These are phyloP conservation scores for Tipula vernalis DNA, from an alignment of 2,888 invertebrate genomes.

Conservation along the genomic window DNA sequence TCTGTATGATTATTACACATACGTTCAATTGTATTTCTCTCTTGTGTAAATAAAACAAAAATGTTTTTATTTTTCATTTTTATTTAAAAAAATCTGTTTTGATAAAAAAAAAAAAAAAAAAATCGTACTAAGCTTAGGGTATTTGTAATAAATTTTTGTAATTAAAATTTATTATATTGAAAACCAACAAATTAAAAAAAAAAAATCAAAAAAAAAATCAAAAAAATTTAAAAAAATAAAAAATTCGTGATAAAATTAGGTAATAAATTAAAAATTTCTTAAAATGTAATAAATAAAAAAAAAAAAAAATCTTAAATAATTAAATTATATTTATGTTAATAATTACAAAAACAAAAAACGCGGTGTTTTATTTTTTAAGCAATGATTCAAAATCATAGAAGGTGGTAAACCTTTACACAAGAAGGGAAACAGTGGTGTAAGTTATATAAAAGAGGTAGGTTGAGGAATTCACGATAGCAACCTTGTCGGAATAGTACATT, in stretches of 20 bases:
- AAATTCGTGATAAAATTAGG: conserved; percentile 4
- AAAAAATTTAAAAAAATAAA: neutral
- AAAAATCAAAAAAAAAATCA: neutral
- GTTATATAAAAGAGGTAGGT: too few relatives aligned
- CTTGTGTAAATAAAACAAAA: neutral
- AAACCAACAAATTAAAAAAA: neutral
- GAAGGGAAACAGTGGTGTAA: too few relatives aligned
- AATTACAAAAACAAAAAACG: neutral
- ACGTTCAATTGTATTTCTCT: neutral
- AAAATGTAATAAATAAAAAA: neutral
- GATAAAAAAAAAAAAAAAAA: neutral
- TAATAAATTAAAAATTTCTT: conserved; percentile 4
- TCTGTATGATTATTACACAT: conserved; percentile 52
- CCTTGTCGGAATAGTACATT: too few relatives aligned
- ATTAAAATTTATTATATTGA: neutral
- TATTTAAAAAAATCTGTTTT: neutral
- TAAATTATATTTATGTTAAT: conserved; percentile 4
- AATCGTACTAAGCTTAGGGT: neutral
- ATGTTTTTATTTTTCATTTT: neutral
- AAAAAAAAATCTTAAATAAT: neutral
- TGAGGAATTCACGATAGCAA: too few relatives aligned
- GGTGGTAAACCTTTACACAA: too few relatives aligned
- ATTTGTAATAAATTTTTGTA: neutral
- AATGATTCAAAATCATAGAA: too few relatives aligned
- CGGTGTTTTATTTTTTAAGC: neutral